Evolutionary conservation across 2,797 vertebrate species (phyloP).

Genomic region (Sparus aurata): DNA sequence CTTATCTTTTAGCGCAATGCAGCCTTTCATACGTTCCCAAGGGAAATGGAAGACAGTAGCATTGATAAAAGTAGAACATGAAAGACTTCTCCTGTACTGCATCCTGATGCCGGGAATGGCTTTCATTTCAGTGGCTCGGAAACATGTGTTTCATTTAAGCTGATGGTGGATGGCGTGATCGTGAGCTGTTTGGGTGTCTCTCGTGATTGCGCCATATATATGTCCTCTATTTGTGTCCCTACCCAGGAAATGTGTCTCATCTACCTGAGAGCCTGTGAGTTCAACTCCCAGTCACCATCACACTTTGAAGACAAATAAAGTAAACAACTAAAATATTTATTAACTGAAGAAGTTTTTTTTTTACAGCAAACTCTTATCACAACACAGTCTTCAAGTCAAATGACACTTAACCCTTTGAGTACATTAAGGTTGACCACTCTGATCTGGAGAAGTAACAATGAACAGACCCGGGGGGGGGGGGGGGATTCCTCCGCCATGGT

Average conservation of each 20-base stretch:
- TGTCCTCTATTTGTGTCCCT: background rate
- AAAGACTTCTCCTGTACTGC: constrained; percentile 38
- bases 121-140: constrained; percentile 17
- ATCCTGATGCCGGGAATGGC: constrained; percentile 17
- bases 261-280: background rate
- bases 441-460: constrained; percentile 63
- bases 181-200: background rate
- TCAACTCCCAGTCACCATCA: background rate
- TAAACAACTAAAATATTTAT: constrained; percentile 87
- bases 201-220: background rate
- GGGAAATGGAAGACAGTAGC: constrained; percentile 40
- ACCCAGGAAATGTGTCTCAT: background rate
- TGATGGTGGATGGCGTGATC: background rate
- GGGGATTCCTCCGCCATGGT: constrained; percentile 37
- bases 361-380: constrained; percentile 84
- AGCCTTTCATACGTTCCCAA: constrained; percentile 48
- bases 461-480: constrained; percentile 23
- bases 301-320: constrained; percentile 71
- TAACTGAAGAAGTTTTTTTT: constrained; percentile 72
- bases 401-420: constrained; percentile 84
- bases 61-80: constrained; percentile 54
- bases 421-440: constrained; percentile 66
- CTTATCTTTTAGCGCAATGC: constrained; percentile 41
- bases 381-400: constrained; percentile 83
- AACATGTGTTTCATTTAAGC: constrained; percentile 2